Evolutionary conservation across 2,888 invertebrate genomes (phyloP).

Genomic region (Synergus itoensis): DNA sequence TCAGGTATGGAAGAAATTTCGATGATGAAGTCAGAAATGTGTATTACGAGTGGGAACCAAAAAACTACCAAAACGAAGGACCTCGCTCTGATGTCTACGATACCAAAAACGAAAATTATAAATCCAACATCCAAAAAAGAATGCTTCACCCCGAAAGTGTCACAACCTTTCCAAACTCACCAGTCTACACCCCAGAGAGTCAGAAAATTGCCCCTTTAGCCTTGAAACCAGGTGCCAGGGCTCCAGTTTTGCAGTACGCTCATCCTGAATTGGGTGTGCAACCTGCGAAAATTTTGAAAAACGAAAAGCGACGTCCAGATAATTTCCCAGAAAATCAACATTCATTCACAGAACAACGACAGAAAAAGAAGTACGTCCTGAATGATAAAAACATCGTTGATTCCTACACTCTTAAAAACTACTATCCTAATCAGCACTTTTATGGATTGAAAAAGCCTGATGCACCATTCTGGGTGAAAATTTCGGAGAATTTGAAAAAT

Average conservation of each 20-base stretch:
- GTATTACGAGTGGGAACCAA: constrained; percentile 72
- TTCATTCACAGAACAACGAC: constrained; percentile 67
- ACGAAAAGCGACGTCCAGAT: constrained; percentile 68
- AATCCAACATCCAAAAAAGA: constrained; percentile 83
- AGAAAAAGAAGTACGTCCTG: constrained; percentile 74
- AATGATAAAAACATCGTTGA: constrained; percentile 73
- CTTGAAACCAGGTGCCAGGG: constrained; percentile 85
- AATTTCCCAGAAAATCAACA: constrained; percentile 68
- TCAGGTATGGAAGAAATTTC: constrained; percentile 69
- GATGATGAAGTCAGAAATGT: constrained; percentile 66
- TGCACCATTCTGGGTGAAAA: constrained; percentile 85
- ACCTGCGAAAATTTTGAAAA: constrained; percentile 81
- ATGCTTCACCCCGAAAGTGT: constrained; percentile 85
- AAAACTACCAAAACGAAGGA: constrained; percentile 67
- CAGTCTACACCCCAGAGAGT: constrained; percentile 83
- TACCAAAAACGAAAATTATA: constrained; percentile 73
- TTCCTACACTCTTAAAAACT: constrained; percentile 70
- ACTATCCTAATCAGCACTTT: constrained; percentile 73
- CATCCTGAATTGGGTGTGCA: constrained; percentile 90
- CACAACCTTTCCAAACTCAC: constrained; percentile 83
- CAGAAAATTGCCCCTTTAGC: constrained; percentile 81
- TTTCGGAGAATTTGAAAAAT: constrained; percentile 86
- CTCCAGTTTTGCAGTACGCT: constrained; percentile 88
- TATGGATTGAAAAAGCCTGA: constrained; percentile 82
- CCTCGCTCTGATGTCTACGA: constrained; percentile 73